Conservation (phyloP, 2,888 invertebrate species). For the Drosophila fungiperda region DNA sequence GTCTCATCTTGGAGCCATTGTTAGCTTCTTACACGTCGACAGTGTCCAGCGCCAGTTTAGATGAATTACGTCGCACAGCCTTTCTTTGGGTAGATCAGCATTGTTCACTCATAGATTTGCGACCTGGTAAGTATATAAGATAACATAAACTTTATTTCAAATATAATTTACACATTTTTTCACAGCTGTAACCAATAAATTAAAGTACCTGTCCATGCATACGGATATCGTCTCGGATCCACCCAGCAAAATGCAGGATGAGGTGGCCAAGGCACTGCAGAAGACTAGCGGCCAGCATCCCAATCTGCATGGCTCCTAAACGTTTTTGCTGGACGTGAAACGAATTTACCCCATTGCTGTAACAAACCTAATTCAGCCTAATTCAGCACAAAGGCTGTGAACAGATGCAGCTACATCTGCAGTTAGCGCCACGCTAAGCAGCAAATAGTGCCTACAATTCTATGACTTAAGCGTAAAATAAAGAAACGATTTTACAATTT, state of each 20-base stretch:
- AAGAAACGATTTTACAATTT: slow-evolving; percentile 75
- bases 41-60: slow-evolving; percentile 95
- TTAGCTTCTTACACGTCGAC: slow-evolving; percentile 96
- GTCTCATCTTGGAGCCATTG: slow-evolving; percentile 94
- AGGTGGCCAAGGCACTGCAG: slow-evolving; percentile 92
- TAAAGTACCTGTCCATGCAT: slow-evolving; percentile 94
- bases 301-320: slow-evolving; percentile 82
- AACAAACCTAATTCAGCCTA: slow-evolving; percentile 20
- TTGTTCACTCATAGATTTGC: slow-evolving; percentile 96
- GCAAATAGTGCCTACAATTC: slow-evolving; percentile 67
- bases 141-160: too few relatives aligned
- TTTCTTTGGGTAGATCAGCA: slow-evolving; percentile 98
- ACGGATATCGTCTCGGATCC: slow-evolving; percentile 97
- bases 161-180: background rate
- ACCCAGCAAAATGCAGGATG: slow-evolving; percentile 92
- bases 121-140: slow-evolving; percentile 90
- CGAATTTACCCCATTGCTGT: slow-evolving; percentile 64
- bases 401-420: slow-evolving; percentile 35
- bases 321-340: slow-evolving; percentile 64
- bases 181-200: slow-evolving; percentile 95
- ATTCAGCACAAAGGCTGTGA: slow-evolving; percentile 1
- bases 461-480: slow-evolving; percentile 73
- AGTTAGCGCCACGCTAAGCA: slow-evolving; percentile 52
- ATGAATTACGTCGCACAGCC: slow-evolving; percentile 96
- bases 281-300: slow-evolving; percentile 83